Evolutionary conservation across 2,113 vertebrate genomes (phyloP).

Genomic region (Chelonoidis abingdonii): DNA sequence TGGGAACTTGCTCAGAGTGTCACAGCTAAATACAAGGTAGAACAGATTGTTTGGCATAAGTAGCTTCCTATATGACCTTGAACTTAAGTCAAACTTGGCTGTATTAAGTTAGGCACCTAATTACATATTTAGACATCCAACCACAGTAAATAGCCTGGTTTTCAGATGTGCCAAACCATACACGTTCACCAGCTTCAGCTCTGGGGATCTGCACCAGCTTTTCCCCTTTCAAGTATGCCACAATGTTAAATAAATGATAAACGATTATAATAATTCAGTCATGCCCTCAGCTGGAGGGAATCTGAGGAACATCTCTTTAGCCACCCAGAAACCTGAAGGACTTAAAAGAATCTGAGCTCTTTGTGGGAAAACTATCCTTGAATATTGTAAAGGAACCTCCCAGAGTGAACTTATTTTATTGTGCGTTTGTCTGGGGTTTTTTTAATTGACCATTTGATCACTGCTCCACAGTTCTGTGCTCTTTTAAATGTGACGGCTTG

Average conservation of each 20-base stretch:
- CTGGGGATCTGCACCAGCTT: background rate
- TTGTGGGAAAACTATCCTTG: background rate
- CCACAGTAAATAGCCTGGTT: background rate
- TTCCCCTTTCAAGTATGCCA: background rate
- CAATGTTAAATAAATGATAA: background rate
- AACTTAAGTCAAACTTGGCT: background rate
- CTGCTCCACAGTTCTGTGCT: background rate
- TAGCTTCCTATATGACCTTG: background rate
- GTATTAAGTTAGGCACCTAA: background rate
- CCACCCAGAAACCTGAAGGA: background rate
- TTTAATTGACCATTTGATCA: constrained; percentile 16
- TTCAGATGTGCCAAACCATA: background rate
- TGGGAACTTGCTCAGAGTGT: background rate
- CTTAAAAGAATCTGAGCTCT: background rate
- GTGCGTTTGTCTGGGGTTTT: too few species aligned
- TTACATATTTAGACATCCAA: background rate
- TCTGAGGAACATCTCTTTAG: background rate
- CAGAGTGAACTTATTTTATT: too few species aligned
- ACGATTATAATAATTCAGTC: background rate
- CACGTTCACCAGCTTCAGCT: accelerated
- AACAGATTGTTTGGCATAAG: background rate
- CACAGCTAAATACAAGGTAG: background rate
- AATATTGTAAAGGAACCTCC: background rate
- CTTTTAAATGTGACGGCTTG: constrained; percentile 35
- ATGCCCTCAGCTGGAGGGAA: background rate